phyloP scores from a whole-genome alignment of 2,797 vertebrate genomes.

The Holocentrus rufus region DNA sequence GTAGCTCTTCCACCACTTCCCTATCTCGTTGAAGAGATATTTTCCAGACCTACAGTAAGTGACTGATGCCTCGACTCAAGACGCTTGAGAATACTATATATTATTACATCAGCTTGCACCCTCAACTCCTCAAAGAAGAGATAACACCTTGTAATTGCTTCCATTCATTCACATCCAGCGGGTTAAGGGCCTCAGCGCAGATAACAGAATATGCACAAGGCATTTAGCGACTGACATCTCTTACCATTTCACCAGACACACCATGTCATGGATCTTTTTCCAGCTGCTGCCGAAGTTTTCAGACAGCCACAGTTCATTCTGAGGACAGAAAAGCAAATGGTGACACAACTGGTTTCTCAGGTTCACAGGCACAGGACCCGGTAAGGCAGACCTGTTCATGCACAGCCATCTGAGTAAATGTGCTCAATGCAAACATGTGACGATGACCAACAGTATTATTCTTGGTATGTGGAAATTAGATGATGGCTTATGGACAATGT shows the following conservation, averaged over 20 bases:
- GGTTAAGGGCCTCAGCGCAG: neutral
- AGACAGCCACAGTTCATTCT: slow-evolving; percentile 93
- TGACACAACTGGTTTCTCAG: neutral
- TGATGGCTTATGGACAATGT: neutral
- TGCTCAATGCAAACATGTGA: slow-evolving; percentile 36
- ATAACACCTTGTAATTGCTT: neutral
- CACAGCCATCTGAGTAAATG: slow-evolving; percentile 41
- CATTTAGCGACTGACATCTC: slow-evolving; percentile 57
- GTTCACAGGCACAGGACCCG: neutral
- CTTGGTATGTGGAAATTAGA: slow-evolving; percentile 13
- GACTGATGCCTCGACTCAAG: neutral
- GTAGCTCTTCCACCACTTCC: neutral
- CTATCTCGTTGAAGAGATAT: neutral
- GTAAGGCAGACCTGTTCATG: neutral
- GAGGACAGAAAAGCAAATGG: slow-evolving; percentile 48
- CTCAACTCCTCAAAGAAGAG: neutral
- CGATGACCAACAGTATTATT: slow-evolving; percentile 11
- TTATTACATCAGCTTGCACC: slow-evolving; percentile 8
- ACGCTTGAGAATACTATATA: slow-evolving; percentile 1
- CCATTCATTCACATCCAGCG: neutral
- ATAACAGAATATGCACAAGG: neutral
- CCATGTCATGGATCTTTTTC: slow-evolving; percentile 87
- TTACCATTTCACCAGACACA: slow-evolving; percentile 95
- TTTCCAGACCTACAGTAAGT: slow-evolving; percentile 8
- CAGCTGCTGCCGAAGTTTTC: slow-evolving; percentile 88